Conservation (phyloP, 2,797 vertebrate genomes). For the Pangasius krempfi region DNA sequence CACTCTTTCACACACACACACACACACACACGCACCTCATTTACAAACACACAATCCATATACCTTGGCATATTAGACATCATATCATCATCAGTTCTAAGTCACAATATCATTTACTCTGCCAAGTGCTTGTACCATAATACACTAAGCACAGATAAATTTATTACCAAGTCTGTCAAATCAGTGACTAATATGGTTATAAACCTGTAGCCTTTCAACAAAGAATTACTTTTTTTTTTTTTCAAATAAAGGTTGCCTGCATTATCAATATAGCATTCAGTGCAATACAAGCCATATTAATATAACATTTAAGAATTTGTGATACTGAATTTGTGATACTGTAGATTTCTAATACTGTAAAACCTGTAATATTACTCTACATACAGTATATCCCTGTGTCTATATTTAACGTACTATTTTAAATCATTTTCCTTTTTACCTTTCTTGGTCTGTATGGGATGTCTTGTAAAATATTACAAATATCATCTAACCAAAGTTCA, state of each 20-base stretch:
- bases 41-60: slow-evolving; percentile 11
- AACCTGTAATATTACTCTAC: not conserved
- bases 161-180: not conserved
- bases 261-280: not conserved
- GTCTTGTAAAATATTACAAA: slow-evolving; percentile 24
- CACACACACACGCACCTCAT: slow-evolving; percentile 36
- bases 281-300: slow-evolving; percentile 5
- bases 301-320: not conserved
- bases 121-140: not conserved
- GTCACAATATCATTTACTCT: not conserved
- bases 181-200: not conserved
- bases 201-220: slow-evolving; percentile 1
- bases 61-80: slow-evolving; percentile 37
- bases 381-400: not conserved
- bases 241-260: not conserved
- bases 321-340: no score
- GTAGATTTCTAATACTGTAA: not conserved
- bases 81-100: not conserved
- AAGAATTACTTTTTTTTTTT: not conserved
- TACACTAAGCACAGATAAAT: not conserved
- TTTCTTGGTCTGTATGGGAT: slow-evolving; percentile 33
- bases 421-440: not conserved
- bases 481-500: not conserved
- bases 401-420: not conserved
- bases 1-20: slow-evolving; percentile 31